These are phyloP conservation scores for Xestia c-nigrum DNA, from an alignment of 2,888 invertebrate genomes.

Conservation along the genomic window DNA sequence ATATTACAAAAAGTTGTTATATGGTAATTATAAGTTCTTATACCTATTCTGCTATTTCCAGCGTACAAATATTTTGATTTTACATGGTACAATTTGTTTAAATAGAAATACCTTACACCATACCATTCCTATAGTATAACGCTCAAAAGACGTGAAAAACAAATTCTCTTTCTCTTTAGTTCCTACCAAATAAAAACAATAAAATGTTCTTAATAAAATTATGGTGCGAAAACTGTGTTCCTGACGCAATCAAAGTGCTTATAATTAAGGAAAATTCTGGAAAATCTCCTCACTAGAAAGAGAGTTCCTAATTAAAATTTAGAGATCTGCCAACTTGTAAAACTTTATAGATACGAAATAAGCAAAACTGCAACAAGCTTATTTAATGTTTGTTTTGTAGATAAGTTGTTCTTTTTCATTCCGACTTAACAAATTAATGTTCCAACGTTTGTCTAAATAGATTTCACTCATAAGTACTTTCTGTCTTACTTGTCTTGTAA, in stretches of 20 bases:
- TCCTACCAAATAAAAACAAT: neutral
- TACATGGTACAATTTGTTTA: too few relatives aligned
- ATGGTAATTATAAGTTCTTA: too few relatives aligned
- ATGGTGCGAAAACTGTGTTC: neutral
- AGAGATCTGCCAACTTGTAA: neutral
- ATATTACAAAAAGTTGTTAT: too few relatives aligned
- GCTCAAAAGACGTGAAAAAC: too few relatives aligned
- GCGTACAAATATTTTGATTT: too few relatives aligned
- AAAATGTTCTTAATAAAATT: too few relatives aligned
- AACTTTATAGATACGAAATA: neutral
- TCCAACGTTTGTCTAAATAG: slow-evolving; percentile 53
- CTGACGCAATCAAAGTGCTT: neutral
- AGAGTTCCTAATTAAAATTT: neutral
- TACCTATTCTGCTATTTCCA: too few relatives aligned
- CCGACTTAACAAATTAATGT: slow-evolving; percentile 53
- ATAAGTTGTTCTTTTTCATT: slow-evolving; percentile 33
- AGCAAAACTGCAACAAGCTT: neutral
- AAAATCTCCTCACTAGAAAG: neutral
- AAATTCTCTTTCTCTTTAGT: neutral
- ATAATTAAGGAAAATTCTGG: neutral
- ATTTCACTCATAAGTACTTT: slow-evolving; percentile 35
- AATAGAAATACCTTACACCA: too few relatives aligned
- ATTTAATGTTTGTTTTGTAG: neutral
- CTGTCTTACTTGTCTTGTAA: slow-evolving; percentile 33
- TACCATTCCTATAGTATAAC: too few relatives aligned